Percentiles rank a stretch among this genome's conserved stretches.
Evolutionary conservation across 2,888 invertebrate genomes (phyloP).

Genomic region (Tyria jacobaeae): DNA sequence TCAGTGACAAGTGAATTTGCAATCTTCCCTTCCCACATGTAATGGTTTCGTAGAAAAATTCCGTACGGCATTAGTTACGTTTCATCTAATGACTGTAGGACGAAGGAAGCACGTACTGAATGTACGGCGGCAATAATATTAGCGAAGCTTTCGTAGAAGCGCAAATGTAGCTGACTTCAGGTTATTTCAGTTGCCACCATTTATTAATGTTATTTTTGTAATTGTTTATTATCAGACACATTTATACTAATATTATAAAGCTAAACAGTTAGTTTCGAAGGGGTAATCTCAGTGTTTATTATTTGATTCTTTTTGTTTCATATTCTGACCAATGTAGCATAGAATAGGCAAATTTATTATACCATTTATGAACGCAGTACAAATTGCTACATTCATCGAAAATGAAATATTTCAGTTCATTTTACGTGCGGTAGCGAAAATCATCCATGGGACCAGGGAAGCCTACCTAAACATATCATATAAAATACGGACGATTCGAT

Average conservation of each 20-base stretch:
- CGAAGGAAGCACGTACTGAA: conserved; percentile 40
- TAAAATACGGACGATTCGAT: conserved; percentile 36
- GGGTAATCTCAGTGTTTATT: neutral
- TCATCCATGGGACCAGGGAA: conserved; percentile 26
- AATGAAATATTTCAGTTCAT: conserved; percentile 29
- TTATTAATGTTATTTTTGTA: conserved; percentile 3
- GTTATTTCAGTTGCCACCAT: conserved; percentile 10
- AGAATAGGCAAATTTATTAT: conserved; percentile 33
- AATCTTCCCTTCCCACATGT: conserved; percentile 48
- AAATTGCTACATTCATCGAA: conserved; percentile 24
- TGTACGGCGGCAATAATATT: conserved; percentile 24
- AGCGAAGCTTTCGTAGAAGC: conserved; percentile 29
- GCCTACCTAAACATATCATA: conserved; percentile 36
- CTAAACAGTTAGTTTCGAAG: neutral
- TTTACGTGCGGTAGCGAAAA: conserved; percentile 22
- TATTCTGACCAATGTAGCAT: too few relatives aligned
- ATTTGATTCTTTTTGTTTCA: neutral
- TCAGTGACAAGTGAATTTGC: conserved; percentile 60
- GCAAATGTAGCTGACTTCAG: conserved; percentile 15
- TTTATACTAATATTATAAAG: neutral
- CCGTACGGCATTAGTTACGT: conserved; percentile 35
- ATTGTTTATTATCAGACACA: neutral
- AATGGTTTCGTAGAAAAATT: conserved; percentile 57
- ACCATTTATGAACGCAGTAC: conserved; percentile 19
- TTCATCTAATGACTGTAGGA: conserved; percentile 54